A percentile compares a stretch with the other conserved stretches of the same genome.
Conservation (phyloP, 2,113 vertebrate species). For the Hydrochoerus hydrochaeris region DNA sequence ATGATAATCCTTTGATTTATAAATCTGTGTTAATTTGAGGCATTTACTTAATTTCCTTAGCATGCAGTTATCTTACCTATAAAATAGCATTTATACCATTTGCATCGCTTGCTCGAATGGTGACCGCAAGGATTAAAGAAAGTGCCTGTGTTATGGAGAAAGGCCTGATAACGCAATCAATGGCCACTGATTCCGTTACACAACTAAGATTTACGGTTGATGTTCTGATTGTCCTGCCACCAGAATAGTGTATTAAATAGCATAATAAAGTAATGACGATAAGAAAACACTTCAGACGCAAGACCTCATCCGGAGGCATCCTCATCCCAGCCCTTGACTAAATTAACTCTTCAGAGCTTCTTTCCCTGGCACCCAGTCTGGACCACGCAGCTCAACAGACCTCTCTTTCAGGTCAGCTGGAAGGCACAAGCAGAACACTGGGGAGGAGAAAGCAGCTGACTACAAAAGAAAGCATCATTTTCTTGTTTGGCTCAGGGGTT, state of each 20-base stretch:
- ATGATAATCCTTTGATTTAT: constrained; percentile 12
- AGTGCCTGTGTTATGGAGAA: neutral
- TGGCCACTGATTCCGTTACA: neutral
- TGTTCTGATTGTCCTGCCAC: neutral
- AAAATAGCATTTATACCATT: neutral
- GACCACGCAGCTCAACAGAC: neutral
- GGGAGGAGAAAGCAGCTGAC: neutral
- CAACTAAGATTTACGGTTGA: neutral
- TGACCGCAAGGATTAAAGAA: neutral
- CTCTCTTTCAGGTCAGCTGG: neutral
- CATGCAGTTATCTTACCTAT: constrained; percentile 35
- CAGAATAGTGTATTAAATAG: neutral
- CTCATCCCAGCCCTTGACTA: neutral
- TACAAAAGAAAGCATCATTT: neutral
- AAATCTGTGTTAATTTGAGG: neutral
- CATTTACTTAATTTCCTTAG: neutral
- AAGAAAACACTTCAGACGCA: neutral
- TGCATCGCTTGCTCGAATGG: neutral
- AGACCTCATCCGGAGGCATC: neutral
- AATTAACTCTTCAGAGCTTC: neutral
- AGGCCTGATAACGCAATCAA: neutral
- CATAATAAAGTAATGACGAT: neutral
- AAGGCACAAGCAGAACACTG: neutral
- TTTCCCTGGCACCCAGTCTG: neutral
- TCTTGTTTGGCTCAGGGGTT: neutral